Base-by-base conservation (phyloP, 2,888 invertebrate genomes). In the Temnothorax rugatulus region DNA sequence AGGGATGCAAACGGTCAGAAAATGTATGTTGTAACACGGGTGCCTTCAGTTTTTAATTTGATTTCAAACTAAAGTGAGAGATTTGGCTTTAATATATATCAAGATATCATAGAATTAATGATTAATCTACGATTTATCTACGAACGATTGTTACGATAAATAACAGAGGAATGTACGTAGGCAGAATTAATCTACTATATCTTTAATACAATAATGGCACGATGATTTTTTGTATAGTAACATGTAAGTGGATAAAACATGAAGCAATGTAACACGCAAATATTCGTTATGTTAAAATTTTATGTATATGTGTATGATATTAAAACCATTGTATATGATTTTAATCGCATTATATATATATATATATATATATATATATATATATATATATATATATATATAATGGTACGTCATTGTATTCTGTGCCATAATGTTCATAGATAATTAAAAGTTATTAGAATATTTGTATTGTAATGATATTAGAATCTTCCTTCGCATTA, bases 1-100 rank as follows among this genome's bases (percentile, higher is more conserved):
- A 86, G 82, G 84, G 86, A 86, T 86, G 82, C 47, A 68, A 85
- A 76, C 15, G 44, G 15, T 61, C 84, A 68, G 63, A 59, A 83
- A 61, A 50, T 85, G 73, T 79, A 69, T 64, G 68, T 79, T 71
- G 52, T 44, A 77, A 41, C 29, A 61, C 57, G 52, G 34, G 59
- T 79, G 79, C 79, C 79, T 79, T 47, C 29, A 59, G 34, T 79
- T 34, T 59, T 71, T 59, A 59, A 59, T 71, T 71, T 79, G 9
- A 54, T 2, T 66, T 41, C 0, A 47, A 47, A 74, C 11, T 61
- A 54, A 66, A 57, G 21, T 29, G 25, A 57, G 38, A 54, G 9
- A 63, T 52, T 61, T 76, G 11, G 52, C 64, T 76, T 76, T 76
- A 63, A 76, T 52, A n/a, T 11, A 21, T 25, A 59, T 59, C n/a